Evolutionary conservation across 1,140 invertebrate species (phyloP).

Genomic region (Leucophenga varia): DNA sequence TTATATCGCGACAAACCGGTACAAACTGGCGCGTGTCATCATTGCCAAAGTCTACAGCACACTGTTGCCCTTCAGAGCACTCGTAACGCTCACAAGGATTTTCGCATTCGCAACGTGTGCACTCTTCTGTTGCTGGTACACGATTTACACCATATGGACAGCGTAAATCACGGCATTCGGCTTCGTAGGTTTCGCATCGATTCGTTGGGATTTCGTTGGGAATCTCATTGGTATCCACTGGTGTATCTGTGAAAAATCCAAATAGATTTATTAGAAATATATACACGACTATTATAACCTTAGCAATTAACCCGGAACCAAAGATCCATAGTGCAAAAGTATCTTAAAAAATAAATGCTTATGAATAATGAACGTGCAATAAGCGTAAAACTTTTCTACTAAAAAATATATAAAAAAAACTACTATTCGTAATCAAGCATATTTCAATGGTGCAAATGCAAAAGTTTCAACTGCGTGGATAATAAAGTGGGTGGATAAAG

Average conservation of each 20-base stretch:
- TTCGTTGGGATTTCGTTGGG: slow-evolving; percentile 28
- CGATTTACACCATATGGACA: slow-evolving; percentile 78
- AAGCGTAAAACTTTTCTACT: slow-evolving; percentile 14
- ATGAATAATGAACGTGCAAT: slow-evolving; percentile 35
- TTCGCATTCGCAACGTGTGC: slow-evolving; percentile 73
- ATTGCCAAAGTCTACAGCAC: slow-evolving; percentile 64
- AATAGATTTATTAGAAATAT: not conserved
- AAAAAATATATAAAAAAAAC: slow-evolving; percentile 6
- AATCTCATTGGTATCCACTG: slow-evolving; percentile 20
- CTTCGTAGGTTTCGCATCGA: slow-evolving; percentile 61
- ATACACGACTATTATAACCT: slow-evolving; percentile 1
- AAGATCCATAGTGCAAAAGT: slow-evolving; percentile 29
- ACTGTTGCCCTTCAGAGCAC: slow-evolving; percentile 68
- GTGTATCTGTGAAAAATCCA: slow-evolving; percentile 13
- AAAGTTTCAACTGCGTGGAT: slow-evolving; percentile 15
- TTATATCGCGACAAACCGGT: slow-evolving; percentile 68
- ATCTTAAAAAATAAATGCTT: slow-evolving; percentile 9
- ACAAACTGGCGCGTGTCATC: slow-evolving; percentile 56
- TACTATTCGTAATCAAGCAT: slow-evolving; percentile 25
- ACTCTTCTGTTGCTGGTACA: slow-evolving; percentile 66
- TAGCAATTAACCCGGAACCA: not conserved
- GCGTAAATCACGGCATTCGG: slow-evolving; percentile 63
- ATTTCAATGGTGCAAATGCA: slow-evolving; percentile 19
- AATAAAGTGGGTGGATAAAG: slow-evolving; percentile 18
- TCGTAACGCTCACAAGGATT: slow-evolving; percentile 69